Evolutionary conservation across 2,113 vertebrate species (phyloP), one percentile per base, ranked within the genome.

Genomic region (Phasianus colchicus): DNA sequence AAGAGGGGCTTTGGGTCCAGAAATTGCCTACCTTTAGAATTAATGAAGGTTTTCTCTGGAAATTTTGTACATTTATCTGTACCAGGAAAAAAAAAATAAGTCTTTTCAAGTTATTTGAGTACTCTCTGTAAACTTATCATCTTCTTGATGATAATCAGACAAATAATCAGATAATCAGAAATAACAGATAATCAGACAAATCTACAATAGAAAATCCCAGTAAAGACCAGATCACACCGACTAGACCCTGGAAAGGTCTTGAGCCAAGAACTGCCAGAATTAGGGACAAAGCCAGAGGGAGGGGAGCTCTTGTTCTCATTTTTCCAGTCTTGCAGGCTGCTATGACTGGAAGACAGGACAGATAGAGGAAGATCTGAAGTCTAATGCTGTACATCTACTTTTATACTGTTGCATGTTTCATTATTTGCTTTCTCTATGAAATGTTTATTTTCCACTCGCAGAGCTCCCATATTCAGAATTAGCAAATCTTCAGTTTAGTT

Each of bases 261-360:
- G 29, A 84, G 27, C 27, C 2, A 8, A 13, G 11, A 58, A 29
- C n/a, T 77, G 19, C 17, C 38, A 6, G 12, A 77, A 30, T 4
- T 19, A 54, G 19, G 42, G 32, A 45, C 67, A 90, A 70, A 70
- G 6, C 9, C 10, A 13, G 6, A 18, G 43, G 21, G 9, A 48
- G 5, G 3, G 12, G 67, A 4, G 17, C 32, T 60, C 11, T 29
- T 1, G 6, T 21, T 25, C 29, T 60, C 0, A 0, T 47, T 91
- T 87, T 89, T 54, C 32, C 52, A 34, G 10, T 13, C 19, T 72
- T 50, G 16, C 2, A 1, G 1, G 16, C 29, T 75, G 45, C 2
- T 1, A 38, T 54, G 8, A 29, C 32, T 75, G 24, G 47, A 29
- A 52, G 32, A 38, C 3, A 13, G 6, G 5, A 43, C 50, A 19